Base-by-base conservation (phyloP, 1,140 invertebrate genomes). In the Drosophila prosaltans region DNA sequence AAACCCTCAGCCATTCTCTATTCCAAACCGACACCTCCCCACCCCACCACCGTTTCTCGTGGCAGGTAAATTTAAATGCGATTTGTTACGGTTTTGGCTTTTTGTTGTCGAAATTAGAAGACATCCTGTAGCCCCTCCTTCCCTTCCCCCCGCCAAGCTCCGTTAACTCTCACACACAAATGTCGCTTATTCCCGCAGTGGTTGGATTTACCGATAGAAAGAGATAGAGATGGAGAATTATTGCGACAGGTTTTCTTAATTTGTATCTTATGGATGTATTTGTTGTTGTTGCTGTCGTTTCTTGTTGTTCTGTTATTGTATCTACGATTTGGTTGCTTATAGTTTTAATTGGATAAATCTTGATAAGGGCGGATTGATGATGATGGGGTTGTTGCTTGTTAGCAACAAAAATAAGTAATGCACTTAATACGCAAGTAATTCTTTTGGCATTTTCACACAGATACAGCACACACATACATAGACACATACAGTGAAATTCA, bases 61-160 rank as follows among this genome's bases (percentile, higher is more conserved):
- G 67, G 74, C 89, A 91, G 90, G 90, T 91, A 91, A 86, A 91
- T 91, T 91, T 78, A 81, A 91, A 86, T 83, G 81, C 90, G 80
- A 91, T 91, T 91, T 90, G 89, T 83, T 83, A 90, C 90, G 90
- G 90, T 91, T 91, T 82, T 78, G 72, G 70, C 80, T 80, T 80
- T 48, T 62, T 80, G 82, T 85, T 80, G 82, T 85, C 71, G 72
- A 86, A 88, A 74, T 88, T 79, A 70, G 80, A 80, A 66, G 60
- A 71, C 72, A 71, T 71, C 51, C 61, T 32, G 41, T 43, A 5
- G 11, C n/a, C 11, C n/a, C 41, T 1, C 41, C 41, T 21, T 11
- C 21, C 8, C 6, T 36, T 36, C 32, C 28, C 28, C 4, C 4
- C 2, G 28, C 28, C 28, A 30, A 16, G 16, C 16, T 16, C 16